These are phyloP conservation scores for Gobio occitaniae DNA, from an alignment of 2,797 vertebrate genomes.

Conservation along the genomic window DNA sequence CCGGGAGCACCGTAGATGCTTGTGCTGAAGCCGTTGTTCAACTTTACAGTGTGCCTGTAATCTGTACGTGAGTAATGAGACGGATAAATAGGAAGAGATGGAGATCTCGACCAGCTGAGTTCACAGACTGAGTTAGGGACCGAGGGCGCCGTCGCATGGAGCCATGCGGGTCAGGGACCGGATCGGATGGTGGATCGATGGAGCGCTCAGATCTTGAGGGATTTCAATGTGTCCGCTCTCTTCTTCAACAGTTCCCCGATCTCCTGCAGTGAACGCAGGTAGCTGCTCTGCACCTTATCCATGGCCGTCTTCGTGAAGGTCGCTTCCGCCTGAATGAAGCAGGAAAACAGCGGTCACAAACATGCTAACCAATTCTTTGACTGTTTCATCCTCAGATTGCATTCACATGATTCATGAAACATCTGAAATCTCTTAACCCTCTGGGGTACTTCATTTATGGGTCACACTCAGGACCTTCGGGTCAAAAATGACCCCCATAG, in stretches of 20 bases:
- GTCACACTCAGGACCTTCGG: no score
- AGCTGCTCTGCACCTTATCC: slow-evolving; percentile 96
- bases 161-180: slow-evolving; percentile 2
- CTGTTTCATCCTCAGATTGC: neutral
- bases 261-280: slow-evolving; percentile 94
- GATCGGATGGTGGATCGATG: slow-evolving; percentile 27
- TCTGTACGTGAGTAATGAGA: slow-evolving; percentile 4
- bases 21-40: slow-evolving; percentile 70
- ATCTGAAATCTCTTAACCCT: no score
- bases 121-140: slow-evolving; percentile 31
- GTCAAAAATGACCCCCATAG: no score
- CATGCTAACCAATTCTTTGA: neutral
- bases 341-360: neutral
- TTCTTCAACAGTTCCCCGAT: slow-evolving; percentile 93
- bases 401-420: neutral
- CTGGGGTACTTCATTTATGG: no score
- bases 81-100: slow-evolving; percentile 20
- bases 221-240: slow-evolving; percentile 91
- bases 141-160: slow-evolving; percentile 47
- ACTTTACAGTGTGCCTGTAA: slow-evolving; percentile 46
- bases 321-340: slow-evolving; percentile 83
- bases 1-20: slow-evolving; percentile 34
- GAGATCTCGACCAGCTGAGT: neutral
- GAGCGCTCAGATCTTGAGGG: slow-evolving; percentile 88
- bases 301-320: slow-evolving; percentile 88